Evolutionary conservation across 1,140 invertebrate genomes (phyloP), one percentile per base, ranked within the genome.

Genomic region (Solenopsis invicta): DNA sequence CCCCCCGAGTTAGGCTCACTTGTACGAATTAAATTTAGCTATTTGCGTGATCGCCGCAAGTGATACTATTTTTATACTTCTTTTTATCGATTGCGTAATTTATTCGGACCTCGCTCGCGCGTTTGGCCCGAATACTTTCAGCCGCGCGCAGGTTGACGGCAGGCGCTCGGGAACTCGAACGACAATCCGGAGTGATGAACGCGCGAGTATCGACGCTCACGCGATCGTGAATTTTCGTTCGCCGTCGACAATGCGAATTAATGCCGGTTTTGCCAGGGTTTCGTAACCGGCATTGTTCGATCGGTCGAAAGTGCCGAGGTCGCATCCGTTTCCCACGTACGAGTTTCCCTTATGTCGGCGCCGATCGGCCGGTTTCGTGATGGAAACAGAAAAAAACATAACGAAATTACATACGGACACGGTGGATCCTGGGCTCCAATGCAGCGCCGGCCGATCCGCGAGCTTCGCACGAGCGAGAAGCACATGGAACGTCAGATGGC

Each of bases 401-500:
- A 24, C 64, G 37, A 81, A 81, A 81, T 81, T 81, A 81, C 18
- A 78, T 71, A 81, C 64, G 37, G 16, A 71, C 62, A 41, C 13
- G 71, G 29, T 34, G 45, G 50, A 34, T 62, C 24, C 66, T 24
- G 41, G 12, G 54, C 71, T 56, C 50, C n/a, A 77, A 71, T 69
- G 78, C 18, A 29, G 18, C 52, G 81, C 2, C 50, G 72, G 41
- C 12, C 54, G n/a, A 56, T 37, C 64, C 64, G 45, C 59, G 52
- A 16, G 76, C 54, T 18, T 18, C 37, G 52, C 48, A 10, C 41
- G 37, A 81, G 69, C 52, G 88, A 89, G 86, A 61, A 90, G 92
- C 92, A 93, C 92, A 92, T 94, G 91, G 90, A 85, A 91, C 92
- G 90, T 91, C 94, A 94, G 94, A 93, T 94, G 94, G 93, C 89